phyloP scores from a whole-genome alignment of 2,888 invertebrate genomes.

The Oligia fasciuncula region DNA sequence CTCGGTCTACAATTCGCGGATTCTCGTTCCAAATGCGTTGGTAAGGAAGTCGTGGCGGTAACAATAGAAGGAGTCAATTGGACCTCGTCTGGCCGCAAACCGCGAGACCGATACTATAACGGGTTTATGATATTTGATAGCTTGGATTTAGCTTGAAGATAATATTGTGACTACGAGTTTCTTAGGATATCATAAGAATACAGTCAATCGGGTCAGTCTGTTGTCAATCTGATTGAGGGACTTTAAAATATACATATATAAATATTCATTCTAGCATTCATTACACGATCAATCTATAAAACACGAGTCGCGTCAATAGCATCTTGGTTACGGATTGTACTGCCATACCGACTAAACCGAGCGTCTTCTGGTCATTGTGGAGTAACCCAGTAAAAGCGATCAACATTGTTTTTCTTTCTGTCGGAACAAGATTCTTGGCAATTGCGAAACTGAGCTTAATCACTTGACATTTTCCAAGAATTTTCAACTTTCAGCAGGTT shows the following conservation, averaged over 20 bases:
- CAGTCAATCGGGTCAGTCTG: too few species aligned
- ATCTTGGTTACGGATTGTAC: neutral
- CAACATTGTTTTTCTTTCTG: neutral
- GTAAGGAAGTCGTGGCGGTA: slow-evolving; percentile 56
- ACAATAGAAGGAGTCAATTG: slow-evolving; percentile 60
- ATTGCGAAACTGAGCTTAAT: neutral
- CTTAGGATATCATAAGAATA: neutral
- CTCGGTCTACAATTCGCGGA: slow-evolving; percentile 33
- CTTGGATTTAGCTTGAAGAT: slow-evolving; percentile 39
- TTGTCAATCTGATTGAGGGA: neutral
- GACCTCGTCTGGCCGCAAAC: slow-evolving; percentile 61
- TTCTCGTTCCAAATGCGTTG: slow-evolving; percentile 56
- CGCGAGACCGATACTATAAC: slow-evolving; percentile 56
- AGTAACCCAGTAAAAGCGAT: neutral
- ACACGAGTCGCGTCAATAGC: neutral
- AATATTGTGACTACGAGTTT: slow-evolving; percentile 31
- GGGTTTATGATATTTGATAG: slow-evolving; percentile 60
- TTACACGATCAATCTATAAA: neutral
- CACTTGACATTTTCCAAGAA: neutral
- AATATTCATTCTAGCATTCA: neutral
- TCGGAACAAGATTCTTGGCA: neutral
- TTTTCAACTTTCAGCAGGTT: neutral
- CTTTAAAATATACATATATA: neutral
- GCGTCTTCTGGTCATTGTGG: neutral
- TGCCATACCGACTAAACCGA: neutral